These are phyloP conservation scores for Stenotaenia linearis DNA, from an alignment of 2,888 invertebrate species.

Conservation along the genomic window DNA sequence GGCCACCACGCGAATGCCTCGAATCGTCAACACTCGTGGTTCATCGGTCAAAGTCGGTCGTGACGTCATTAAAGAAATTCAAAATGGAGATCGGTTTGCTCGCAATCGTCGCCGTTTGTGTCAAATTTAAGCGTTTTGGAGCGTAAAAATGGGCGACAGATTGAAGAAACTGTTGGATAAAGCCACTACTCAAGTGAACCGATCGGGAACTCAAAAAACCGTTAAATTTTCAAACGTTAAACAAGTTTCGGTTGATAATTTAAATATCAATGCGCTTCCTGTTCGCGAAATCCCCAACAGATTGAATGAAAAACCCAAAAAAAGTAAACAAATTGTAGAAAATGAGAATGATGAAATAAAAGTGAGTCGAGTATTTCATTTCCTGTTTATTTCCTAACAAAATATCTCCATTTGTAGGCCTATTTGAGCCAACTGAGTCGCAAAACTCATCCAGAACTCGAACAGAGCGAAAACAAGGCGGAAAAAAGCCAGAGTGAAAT, in stretches of 20 bases:
- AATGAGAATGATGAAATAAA: constrained; percentile 12
- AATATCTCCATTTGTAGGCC: neutral
- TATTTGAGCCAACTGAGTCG: neutral
- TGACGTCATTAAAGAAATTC: neutral
- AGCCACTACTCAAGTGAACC: neutral
- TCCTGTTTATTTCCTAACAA: neutral
- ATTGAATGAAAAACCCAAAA: neutral
- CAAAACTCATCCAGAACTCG: neutral
- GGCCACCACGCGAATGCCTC: constrained; percentile 29
- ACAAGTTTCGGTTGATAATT: neutral
- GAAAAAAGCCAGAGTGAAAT: neutral
- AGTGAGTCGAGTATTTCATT: neutral
- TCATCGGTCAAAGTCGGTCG: neutral
- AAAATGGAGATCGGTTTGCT: too few species aligned
- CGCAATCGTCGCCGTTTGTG: too few species aligned
- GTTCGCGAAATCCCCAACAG: neutral
- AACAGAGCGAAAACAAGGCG: too few species aligned
- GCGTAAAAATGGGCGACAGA: neutral
- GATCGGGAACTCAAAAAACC: neutral
- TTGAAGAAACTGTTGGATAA: neutral
- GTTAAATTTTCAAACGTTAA: neutral
- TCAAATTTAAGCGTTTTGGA: neutral
- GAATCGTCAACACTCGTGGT: neutral
- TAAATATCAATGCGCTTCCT: neutral
- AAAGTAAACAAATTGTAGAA: neutral